These are phyloP conservation scores for Hippolais icterina DNA, from an alignment of 2,113 vertebrate species.

Conservation along the genomic window DNA sequence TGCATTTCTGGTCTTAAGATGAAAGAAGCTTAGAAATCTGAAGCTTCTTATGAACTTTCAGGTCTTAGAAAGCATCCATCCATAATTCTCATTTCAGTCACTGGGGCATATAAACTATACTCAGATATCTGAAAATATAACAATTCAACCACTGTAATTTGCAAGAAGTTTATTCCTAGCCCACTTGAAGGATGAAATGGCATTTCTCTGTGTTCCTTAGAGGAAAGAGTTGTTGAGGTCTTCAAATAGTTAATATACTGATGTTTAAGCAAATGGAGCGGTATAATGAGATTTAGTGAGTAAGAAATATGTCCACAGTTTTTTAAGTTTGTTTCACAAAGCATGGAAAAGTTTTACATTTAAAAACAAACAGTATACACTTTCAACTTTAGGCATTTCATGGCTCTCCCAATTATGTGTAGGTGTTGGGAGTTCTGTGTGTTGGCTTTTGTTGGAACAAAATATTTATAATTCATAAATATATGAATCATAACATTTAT, in stretches of 20 bases:
- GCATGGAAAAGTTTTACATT: background rate
- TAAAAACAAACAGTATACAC: background rate
- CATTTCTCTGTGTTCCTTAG: background rate
- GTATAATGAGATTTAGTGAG: background rate
- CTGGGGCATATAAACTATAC: background rate
- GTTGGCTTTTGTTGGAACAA: background rate
- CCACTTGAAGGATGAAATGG: background rate
- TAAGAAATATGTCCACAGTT: background rate
- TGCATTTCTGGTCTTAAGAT: background rate
- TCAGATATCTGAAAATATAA: background rate
- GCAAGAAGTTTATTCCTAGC: background rate
- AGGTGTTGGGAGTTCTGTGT: background rate
- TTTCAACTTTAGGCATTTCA: background rate
- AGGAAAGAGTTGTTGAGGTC: background rate
- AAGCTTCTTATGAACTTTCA: background rate
- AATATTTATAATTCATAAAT: conserved; percentile 36
- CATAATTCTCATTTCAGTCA: background rate
- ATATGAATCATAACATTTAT: conserved; percentile 34
- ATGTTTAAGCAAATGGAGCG: background rate
- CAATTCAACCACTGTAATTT: background rate
- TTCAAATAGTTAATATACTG: background rate
- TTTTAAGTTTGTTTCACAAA: background rate
- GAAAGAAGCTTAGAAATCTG: background rate
- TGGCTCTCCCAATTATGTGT: background rate
- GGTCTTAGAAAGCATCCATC: background rate